Evolutionary conservation across 2,113 vertebrate species (phyloP), one percentile per base, ranked within the genome.

Genomic region (Varanus salvator): DNA sequence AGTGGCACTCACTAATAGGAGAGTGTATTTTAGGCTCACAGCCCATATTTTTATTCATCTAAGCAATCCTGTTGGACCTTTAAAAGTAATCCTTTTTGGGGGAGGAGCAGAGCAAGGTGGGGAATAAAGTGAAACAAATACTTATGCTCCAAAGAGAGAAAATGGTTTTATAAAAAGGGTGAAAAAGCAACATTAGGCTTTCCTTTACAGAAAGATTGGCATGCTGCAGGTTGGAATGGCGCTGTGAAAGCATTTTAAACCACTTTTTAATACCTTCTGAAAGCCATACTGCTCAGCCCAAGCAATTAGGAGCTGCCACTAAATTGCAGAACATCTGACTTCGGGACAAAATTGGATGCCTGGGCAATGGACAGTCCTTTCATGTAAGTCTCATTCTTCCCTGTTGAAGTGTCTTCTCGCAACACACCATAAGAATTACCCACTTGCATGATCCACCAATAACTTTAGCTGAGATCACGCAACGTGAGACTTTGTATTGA

Each of bases 201-300:
- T 89, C 90, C 90, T 93, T 93, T 91, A 92, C 88, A 83, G 88
- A 92, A 84, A 92, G 92, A 90, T 75, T 96, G 94, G 90, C 95
- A 93, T 91, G 86, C 82, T 77, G 90, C 82, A 88, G 66, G 78
- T 90, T 93, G 93, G 94, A 95, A 86, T 2, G 4, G 81, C 95
- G 88, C 91, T 94, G 90, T 34, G 2, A 91, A 93, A 34, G 93
- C 92, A 88, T 60, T 90, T 95, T 57, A 91, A 93, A 93, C 76
- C 71, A 93, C 93, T 92, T 92, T 93, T 94, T 93, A 89, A 50
- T 78, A 25, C 64, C 92, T 89, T 91, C 88, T 31, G 25, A 64
- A 48, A 77, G 54, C 19, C 31, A 17, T 29, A 71, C 76, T 8
- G 11, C 27, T 82, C 21, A 1, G 34, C 27, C 31, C 34, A 4